Evolutionary conservation across 2,797 vertebrate species (phyloP).

Genomic region (Dermochelys coriacea): DNA sequence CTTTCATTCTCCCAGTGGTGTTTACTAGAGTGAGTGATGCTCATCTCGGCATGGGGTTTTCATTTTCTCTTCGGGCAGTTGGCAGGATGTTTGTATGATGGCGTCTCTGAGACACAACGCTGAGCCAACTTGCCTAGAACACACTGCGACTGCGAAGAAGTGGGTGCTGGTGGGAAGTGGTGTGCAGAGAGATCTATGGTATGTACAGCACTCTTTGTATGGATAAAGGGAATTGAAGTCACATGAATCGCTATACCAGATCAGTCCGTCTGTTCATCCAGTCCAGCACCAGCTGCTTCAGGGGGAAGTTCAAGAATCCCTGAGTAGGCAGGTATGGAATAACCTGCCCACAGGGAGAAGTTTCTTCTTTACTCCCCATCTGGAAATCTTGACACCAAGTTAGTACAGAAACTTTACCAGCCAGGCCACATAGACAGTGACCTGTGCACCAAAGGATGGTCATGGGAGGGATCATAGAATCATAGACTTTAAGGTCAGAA

Average conservation of each 20-base stretch:
- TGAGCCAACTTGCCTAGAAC: not conserved
- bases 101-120: not conserved
- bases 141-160: not conserved
- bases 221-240: not conserved
- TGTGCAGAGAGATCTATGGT: accelerated
- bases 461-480: not conserved
- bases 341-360: not conserved
- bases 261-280: not conserved
- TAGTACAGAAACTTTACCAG: not conserved
- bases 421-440: not conserved
- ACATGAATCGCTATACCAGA: not conserved
- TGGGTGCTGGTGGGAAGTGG: not conserved
- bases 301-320: not conserved
- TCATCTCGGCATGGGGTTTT: not conserved
- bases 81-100: not conserved
- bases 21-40: not conserved
- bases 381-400: slow-evolving; percentile 25
- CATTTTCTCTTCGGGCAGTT: not conserved
- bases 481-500: too few species aligned
- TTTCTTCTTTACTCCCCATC: slow-evolving; percentile 27
- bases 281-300: not conserved
- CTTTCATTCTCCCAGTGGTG: not conserved
- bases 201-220: not conserved
- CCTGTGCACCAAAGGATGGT: not conserved
- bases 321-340: not conserved